These are phyloP conservation scores for Pollenia labialis DNA, from an alignment of 2,888 invertebrate genomes.

Conservation along the genomic window DNA sequence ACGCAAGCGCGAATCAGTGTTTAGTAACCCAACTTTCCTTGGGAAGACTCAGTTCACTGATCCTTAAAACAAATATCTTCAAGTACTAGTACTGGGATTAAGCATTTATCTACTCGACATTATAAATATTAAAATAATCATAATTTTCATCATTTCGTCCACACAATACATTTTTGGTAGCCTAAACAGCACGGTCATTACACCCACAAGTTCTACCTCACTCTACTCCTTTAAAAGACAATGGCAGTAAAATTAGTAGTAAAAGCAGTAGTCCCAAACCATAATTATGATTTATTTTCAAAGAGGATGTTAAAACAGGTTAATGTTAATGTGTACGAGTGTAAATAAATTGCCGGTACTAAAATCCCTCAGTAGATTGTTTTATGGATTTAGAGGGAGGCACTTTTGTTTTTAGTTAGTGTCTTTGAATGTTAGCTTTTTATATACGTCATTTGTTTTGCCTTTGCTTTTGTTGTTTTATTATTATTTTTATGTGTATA, in stretches of 20 bases:
- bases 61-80: background rate
- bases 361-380: slow-evolving; percentile 27
- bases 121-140: slow-evolving; percentile 1
- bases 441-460: slow-evolving; percentile 1
- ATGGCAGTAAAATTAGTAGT: slow-evolving; percentile 2
- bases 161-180: background rate
- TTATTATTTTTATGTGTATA: background rate
- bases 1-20: too few relatives aligned
- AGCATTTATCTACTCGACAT: slow-evolving; percentile 2
- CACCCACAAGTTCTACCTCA: background rate
- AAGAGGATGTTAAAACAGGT: slow-evolving; percentile 50
- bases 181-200: background rate
- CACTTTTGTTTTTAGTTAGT: background rate
- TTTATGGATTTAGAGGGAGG: slow-evolving; percentile 2
- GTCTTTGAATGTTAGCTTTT: background rate
- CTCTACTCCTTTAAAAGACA: background rate
- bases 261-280: background rate
- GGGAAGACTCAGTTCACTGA: too few relatives aligned
- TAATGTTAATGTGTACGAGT: slow-evolving; percentile 28
- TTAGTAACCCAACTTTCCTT: too few relatives aligned
- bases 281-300: slow-evolving; percentile 55
- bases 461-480: background rate
- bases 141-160: background rate
- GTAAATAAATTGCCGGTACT: slow-evolving; percentile 24
- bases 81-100: background rate